Evolutionary conservation across 2,888 invertebrate genomes (phyloP).

Genomic region (Drosophila kokeensis): DNA sequence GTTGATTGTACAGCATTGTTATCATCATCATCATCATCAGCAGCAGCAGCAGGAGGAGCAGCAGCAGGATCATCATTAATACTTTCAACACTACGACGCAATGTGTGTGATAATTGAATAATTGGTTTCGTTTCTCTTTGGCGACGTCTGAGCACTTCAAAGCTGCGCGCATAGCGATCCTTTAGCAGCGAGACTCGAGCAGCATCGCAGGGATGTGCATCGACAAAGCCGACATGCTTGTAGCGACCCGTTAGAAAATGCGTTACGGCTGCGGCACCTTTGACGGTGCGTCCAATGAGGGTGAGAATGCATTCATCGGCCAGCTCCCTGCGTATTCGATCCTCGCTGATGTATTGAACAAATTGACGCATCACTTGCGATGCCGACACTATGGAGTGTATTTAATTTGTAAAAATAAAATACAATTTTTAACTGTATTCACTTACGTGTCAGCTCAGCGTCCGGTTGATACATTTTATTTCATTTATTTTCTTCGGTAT

Average conservation of each 20-base stretch:
- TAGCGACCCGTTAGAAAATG: slow-evolving; percentile 11
- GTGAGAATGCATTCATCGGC: slow-evolving; percentile 12
- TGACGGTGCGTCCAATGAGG: slow-evolving; percentile 9
- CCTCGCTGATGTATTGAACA: slow-evolving; percentile 6
- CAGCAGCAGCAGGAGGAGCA: neutral
- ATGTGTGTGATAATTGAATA: neutral
- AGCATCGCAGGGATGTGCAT: slow-evolving; percentile 7
- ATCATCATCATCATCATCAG: neutral
- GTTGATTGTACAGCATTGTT: neutral
- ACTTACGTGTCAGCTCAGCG: neutral
- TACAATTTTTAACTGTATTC: neutral
- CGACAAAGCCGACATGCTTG: slow-evolving; percentile 14
- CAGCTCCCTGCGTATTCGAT: slow-evolving; percentile 6
- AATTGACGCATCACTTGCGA: slow-evolving; percentile 13
- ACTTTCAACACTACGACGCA: neutral
- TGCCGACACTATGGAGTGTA: slow-evolving; percentile 1
- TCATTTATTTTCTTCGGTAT: neutral
- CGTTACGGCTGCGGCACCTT: slow-evolving; percentile 6
- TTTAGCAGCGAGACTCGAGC: slow-evolving; percentile 3
- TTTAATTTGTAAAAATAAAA: neutral
- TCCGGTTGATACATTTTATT: slow-evolving; percentile 6
- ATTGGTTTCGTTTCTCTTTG: neutral
- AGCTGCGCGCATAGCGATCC: slow-evolving; percentile 4
- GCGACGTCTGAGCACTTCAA: slow-evolving; percentile 6
- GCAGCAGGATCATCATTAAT: neutral